Evolutionary conservation across 2,113 vertebrate genomes (phyloP).

Genomic region (Labrus mixtus): DNA sequence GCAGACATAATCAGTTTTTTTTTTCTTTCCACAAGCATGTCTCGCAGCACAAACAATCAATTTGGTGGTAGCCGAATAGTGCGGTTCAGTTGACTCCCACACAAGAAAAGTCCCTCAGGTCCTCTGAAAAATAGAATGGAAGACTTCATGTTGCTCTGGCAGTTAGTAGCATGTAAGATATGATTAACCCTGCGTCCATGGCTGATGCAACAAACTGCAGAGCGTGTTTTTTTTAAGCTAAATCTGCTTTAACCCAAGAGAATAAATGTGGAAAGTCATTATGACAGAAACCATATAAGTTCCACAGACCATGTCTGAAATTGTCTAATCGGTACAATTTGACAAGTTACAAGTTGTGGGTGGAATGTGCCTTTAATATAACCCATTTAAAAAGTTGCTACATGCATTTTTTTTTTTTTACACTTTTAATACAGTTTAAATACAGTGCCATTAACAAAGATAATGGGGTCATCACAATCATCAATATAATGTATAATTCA

Average conservation of each 20-base stretch:
- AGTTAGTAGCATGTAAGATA: neutral
- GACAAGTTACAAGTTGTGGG: constrained; percentile 11
- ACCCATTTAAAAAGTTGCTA: neutral
- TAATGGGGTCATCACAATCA: neutral
- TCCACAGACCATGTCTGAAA: neutral
- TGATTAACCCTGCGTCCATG: neutral
- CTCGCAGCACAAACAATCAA: constrained; percentile 21
- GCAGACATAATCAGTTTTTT: constrained; percentile 5
- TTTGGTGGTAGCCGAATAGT: constrained; percentile 39
- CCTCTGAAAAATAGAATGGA: constrained; percentile 7
- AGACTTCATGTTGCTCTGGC: constrained; percentile 8
- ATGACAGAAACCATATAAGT: neutral
- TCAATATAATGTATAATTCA: constrained; percentile 25
- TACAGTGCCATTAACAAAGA: constrained; percentile 3
- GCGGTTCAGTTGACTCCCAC: constrained; percentile 26
- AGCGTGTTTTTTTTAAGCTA: neutral
- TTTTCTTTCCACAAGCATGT: neutral
- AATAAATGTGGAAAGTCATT: constrained; percentile 14
- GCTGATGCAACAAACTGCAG: constrained; percentile 24
- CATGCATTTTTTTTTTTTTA: constrained; percentile 5
- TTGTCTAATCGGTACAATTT: neutral
- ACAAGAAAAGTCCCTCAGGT: constrained; percentile 11
- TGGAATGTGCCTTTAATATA: neutral
- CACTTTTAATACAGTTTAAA: constrained; percentile 29
- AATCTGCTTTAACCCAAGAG: neutral